phyloP scores from a whole-genome alignment of 2,113 vertebrate genomes.

The Hipposideros armiger region DNA sequence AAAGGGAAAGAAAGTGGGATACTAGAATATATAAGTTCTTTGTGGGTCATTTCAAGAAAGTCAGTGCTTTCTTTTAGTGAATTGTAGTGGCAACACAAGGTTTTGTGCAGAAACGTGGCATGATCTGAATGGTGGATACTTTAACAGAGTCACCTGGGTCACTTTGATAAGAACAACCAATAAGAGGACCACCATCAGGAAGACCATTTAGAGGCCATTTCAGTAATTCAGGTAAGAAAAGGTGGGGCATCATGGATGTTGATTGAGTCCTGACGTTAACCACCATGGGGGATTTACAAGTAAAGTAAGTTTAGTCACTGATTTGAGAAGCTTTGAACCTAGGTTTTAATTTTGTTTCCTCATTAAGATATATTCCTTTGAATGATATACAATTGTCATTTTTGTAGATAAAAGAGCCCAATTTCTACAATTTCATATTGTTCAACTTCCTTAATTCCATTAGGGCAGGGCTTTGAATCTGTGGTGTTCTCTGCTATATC shows the following conservation, averaged over 20 bases:
- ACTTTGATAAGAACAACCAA: background rate
- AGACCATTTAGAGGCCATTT: background rate
- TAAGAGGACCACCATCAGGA: background rate
- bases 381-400: background rate
- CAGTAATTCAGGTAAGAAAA: background rate
- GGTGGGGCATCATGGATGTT: background rate
- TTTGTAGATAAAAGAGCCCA: background rate
- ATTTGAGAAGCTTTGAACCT: background rate
- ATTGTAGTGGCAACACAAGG: background rate
- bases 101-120: background rate
- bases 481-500: background rate
- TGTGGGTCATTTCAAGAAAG: background rate
- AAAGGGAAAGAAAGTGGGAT: background rate
- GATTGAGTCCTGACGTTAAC: background rate
- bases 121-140: background rate
- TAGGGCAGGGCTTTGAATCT: background rate
- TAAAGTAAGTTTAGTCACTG: background rate
- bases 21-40: background rate
- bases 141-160: background rate
- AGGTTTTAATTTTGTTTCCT: background rate
- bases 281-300: background rate
- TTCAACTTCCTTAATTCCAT: background rate
- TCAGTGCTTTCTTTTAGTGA: background rate
- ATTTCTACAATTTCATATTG: background rate
- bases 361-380: background rate